Conservation (phyloP, 2,888 invertebrate species). For the Patella ulyssiponensis region DNA sequence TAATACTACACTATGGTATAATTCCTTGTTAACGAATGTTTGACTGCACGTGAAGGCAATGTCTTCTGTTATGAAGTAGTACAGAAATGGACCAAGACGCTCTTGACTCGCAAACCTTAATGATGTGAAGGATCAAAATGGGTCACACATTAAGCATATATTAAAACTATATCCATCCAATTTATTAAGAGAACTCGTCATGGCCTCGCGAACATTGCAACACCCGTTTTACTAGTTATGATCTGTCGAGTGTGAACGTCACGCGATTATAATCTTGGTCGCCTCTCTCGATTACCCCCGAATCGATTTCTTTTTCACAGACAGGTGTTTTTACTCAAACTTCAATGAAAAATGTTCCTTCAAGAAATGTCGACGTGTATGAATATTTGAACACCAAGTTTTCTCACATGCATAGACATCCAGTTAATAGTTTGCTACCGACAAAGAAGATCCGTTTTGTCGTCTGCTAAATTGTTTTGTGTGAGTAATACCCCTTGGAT, state of each 20-base stretch:
- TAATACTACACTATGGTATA: too few relatives aligned
- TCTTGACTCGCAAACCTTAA: too few relatives aligned
- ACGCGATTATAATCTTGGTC: constrained; percentile 7
- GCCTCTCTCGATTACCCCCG: not conserved
- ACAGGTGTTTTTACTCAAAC: not conserved
- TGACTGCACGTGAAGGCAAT: too few relatives aligned
- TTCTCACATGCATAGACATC: not conserved
- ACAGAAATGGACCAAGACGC: too few relatives aligned
- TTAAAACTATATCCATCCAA: too few relatives aligned
- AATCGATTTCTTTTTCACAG: constrained; percentile 2
- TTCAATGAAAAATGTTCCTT: not conserved
- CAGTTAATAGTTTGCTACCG: not conserved
- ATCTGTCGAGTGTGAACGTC: constrained; percentile 11
- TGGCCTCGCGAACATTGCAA: not conserved
- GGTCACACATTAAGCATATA: too few relatives aligned
- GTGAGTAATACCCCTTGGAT: constrained; percentile 11
- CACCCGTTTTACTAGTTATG: not conserved
- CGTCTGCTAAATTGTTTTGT: constrained; percentile 1
- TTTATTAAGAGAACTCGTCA: not conserved
- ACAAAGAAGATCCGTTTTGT: not conserved
- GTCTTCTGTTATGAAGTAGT: too few relatives aligned
- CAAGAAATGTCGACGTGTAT: not conserved
- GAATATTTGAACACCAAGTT: not conserved
- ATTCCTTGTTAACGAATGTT: too few relatives aligned
- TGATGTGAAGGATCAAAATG: too few relatives aligned